Evolutionary conservation across 2,797 vertebrate species (phyloP).

Genomic region (Sternarchorhynchus goeldii): DNA sequence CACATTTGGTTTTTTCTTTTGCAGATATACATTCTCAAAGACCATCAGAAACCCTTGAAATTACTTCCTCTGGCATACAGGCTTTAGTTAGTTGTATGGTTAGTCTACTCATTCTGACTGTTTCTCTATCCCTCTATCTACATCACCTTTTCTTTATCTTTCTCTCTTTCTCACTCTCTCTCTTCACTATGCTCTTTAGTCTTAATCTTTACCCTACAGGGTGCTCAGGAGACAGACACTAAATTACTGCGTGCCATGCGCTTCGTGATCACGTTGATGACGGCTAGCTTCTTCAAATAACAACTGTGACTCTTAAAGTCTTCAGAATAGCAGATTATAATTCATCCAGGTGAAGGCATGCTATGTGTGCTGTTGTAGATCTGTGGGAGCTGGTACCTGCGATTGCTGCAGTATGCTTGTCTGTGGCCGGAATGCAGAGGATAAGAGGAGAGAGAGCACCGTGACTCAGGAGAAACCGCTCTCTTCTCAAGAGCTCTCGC

Average conservation of each 20-base stretch:
- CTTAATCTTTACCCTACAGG: too few relatives aligned
- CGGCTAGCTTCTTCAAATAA: too few relatives aligned
- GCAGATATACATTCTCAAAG: background rate
- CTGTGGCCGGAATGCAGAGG: constrained; percentile 7
- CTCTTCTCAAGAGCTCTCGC: background rate
- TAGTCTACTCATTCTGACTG: background rate
- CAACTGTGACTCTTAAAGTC: too few relatives aligned
- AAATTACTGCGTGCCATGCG: too few relatives aligned
- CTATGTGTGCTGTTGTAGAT: background rate
- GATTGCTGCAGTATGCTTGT: constrained; percentile 5
- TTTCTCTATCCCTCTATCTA: background rate
- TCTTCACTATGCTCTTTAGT: background rate
- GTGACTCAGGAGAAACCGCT: constrained; percentile 43
- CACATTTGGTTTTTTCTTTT: background rate
- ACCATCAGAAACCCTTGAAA: background rate
- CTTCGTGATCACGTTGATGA: too few relatives aligned
- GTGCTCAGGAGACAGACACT: too few relatives aligned
- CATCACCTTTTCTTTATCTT: background rate
- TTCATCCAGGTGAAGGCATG: too few relatives aligned
- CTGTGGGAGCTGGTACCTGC: background rate
- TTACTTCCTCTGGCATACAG: background rate
- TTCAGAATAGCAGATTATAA: background rate
- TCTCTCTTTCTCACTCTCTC: background rate
- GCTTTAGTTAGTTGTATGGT: background rate
- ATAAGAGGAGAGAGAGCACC: constrained; percentile 10